Evolutionary conservation across 2,797 vertebrate genomes (phyloP).

Genomic region (Falco cherrug): DNA sequence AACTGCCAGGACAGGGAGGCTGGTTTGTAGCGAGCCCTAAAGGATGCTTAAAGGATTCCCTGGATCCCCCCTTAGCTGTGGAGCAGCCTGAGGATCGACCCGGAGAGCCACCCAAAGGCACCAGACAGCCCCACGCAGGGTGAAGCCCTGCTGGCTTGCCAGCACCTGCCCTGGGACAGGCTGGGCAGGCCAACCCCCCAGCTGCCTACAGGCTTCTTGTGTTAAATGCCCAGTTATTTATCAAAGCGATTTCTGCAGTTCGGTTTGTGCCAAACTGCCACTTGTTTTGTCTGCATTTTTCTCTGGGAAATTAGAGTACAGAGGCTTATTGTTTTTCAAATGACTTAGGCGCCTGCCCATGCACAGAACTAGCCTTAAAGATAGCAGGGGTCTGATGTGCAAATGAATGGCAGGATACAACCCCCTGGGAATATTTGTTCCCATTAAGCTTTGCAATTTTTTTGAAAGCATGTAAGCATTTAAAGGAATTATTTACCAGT

Average conservation of each 20-base stretch:
- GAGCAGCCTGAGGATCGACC: background rate
- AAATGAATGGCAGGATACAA: constrained; percentile 32
- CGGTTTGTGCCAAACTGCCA: background rate
- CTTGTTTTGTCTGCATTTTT: constrained; percentile 37
- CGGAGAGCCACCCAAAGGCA: background rate
- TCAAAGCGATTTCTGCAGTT: background rate
- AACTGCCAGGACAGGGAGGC: background rate
- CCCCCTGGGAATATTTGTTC: constrained; percentile 39
- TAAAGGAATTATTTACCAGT: constrained; percentile 37
- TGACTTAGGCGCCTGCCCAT: background rate
- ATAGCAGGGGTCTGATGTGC: constrained; percentile 25
- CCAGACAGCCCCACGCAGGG: background rate
- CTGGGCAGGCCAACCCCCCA: background rate
- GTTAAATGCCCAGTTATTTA: background rate
- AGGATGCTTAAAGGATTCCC: background rate
- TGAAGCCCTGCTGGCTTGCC: background rate
- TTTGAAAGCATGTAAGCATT: background rate
- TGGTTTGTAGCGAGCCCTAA: background rate
- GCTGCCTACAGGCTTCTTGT: background rate
- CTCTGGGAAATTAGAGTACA: constrained; percentile 27
- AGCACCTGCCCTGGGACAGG: background rate
- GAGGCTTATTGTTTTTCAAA: constrained; percentile 21
- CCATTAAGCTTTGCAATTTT: background rate
- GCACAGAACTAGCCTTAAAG: constrained; percentile 20
- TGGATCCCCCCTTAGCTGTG: accelerated